These are phyloP conservation scores for Podotricha telesiphe DNA, from an alignment of 2,888 invertebrate species.

Conservation along the genomic window DNA sequence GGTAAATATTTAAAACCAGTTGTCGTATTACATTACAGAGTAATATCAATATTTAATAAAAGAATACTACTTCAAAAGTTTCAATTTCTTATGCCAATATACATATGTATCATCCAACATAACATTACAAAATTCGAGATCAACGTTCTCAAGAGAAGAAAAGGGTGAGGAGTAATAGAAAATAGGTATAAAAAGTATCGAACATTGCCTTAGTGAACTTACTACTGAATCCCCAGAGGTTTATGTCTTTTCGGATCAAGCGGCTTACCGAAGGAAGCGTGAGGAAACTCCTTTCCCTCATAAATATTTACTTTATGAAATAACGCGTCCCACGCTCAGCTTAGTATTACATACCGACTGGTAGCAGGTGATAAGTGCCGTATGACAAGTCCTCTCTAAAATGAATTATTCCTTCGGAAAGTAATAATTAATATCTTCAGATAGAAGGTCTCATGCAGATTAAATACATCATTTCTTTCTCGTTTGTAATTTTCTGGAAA, in stretches of 20 bases:
- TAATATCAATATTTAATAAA: background rate
- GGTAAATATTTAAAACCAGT: background rate
- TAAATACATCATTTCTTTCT: conserved; percentile 9
- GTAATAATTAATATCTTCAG: conserved; percentile 20
- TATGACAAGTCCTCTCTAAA: conserved; percentile 53
- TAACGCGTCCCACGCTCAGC: conserved; percentile 70
- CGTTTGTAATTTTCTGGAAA: background rate
- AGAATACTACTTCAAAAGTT: background rate
- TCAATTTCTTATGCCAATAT: background rate
- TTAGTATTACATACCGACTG: conserved; percentile 68
- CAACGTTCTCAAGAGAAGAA: conserved; percentile 1
- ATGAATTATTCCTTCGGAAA: conserved; percentile 11
- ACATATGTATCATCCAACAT: background rate
- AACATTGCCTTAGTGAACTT: conserved; percentile 77
- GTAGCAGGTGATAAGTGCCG: conserved; percentile 73
- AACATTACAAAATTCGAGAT: conserved; percentile 12
- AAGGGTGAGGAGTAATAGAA: conserved; percentile 50
- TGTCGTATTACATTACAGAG: too few species aligned
- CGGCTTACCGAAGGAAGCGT: conserved; percentile 76
- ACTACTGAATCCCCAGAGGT: conserved; percentile 78
- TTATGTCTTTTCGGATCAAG: conserved; percentile 82
- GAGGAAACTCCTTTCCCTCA: conserved; percentile 76
- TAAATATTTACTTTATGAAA: conserved; percentile 84
- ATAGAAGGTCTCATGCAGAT: conserved; percentile 10
- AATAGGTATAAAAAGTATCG: conserved; percentile 56